Conservation (phyloP, 1,140 invertebrate species). For the Euwallacea similis region DNA sequence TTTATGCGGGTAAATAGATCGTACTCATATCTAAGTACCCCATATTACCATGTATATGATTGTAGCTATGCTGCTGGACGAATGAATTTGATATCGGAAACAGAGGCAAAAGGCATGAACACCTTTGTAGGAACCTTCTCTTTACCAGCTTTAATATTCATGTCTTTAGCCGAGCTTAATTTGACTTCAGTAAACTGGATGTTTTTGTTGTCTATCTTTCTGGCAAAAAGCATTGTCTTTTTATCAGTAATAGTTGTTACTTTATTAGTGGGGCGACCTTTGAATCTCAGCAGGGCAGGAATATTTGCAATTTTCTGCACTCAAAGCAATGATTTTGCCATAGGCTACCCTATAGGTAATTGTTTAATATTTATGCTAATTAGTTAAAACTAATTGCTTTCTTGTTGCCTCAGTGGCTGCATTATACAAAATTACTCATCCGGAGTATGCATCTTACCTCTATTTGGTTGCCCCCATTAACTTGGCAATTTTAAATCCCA, state of each 20-base stretch:
- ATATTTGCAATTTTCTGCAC: slow-evolving; percentile 94
- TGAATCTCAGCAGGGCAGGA: slow-evolving; percentile 82
- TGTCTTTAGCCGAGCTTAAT: slow-evolving; percentile 83
- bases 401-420: slow-evolving; percentile 66
- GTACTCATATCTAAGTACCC: not conserved
- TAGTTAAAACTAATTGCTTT: not conserved
- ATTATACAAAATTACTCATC: slow-evolving; percentile 76
- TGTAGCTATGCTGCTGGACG: slow-evolving; percentile 86
- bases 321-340: slow-evolving; percentile 97
- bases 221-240: slow-evolving; percentile 88
- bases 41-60: slow-evolving; percentile 4
- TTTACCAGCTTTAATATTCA: slow-evolving; percentile 88
- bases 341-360: slow-evolving; percentile 94
- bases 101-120: slow-evolving; percentile 88
- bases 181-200: slow-evolving; percentile 86
- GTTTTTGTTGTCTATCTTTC: slow-evolving; percentile 81
- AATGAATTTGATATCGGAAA: slow-evolving; percentile 78
- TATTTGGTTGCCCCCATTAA: slow-evolving; percentile 95
- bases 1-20: slow-evolving; percentile 72
- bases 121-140: slow-evolving; percentile 93
- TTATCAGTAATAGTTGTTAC: slow-evolving; percentile 78
- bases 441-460: slow-evolving; percentile 87
- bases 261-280: slow-evolving; percentile 74
- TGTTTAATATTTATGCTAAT: not conserved
- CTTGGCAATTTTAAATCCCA: slow-evolving; percentile 88